Evolutionary conservation across 2,797 vertebrate genomes (phyloP).

Genomic region (Chaetodon trifasciatus): DNA sequence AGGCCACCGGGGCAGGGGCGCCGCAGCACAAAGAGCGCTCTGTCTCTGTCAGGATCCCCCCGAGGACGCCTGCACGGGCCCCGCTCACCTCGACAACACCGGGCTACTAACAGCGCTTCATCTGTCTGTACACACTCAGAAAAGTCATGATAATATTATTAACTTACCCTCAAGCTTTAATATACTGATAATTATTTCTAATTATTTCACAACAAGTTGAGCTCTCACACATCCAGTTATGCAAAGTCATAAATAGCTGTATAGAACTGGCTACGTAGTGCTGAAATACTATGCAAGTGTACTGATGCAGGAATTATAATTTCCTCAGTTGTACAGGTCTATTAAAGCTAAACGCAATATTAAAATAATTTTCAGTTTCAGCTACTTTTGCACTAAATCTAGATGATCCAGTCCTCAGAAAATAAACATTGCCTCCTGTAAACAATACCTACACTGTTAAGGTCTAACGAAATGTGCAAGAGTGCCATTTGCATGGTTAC

Average conservation of each 20-base stretch:
- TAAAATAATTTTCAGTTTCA: slow-evolving; percentile 23
- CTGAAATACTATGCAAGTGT: slow-evolving; percentile 21
- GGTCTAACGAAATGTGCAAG: slow-evolving; percentile 57
- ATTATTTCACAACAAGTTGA: slow-evolving; percentile 15
- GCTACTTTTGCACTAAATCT: slow-evolving; percentile 43
- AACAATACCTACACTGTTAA: slow-evolving; percentile 66
- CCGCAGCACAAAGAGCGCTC: slow-evolving; percentile 81
- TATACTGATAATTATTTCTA: slow-evolving; percentile 55
- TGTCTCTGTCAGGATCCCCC: slow-evolving; percentile 82
- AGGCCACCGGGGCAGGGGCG: slow-evolving; percentile 83
- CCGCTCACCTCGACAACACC: slow-evolving; percentile 80
- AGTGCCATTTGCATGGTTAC: slow-evolving; percentile 32
- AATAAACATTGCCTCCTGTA: slow-evolving; percentile 52
- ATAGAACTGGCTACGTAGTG: slow-evolving; percentile 18
- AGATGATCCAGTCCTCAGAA: slow-evolving; percentile 42
- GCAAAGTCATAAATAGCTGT: slow-evolving; percentile 16
- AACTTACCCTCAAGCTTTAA: slow-evolving; percentile 49
- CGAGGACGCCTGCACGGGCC: slow-evolving; percentile 72
- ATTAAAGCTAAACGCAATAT: slow-evolving; percentile 18
- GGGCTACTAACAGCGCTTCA: slow-evolving; percentile 77
- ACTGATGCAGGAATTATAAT: slow-evolving; percentile 37
- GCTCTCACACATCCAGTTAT: slow-evolving; percentile 18
- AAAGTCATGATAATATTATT: slow-evolving; percentile 68
- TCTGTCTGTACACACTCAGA: slow-evolving; percentile 75
- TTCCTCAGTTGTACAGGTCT: slow-evolving; percentile 14